These are phyloP conservation scores for Delia radicum DNA, from an alignment of 1,140 invertebrate species.

Conservation along the genomic window DNA sequence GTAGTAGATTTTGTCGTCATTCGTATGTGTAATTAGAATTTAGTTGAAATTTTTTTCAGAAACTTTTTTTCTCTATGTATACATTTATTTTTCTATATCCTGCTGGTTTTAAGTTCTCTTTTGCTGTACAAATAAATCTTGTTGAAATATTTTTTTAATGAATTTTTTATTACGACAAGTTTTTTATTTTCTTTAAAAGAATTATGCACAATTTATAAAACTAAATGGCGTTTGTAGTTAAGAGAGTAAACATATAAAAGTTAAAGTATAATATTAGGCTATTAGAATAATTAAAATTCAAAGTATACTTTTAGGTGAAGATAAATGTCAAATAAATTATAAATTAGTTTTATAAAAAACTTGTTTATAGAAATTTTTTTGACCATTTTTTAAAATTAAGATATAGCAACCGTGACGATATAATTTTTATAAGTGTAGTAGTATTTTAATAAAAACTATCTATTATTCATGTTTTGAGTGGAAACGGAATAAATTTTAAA, in stretches of 20 bases:
- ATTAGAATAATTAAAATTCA: background rate
- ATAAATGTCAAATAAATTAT: too few species aligned
- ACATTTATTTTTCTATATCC: too few species aligned
- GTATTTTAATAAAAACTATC: too few species aligned
- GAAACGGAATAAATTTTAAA: too few species aligned
- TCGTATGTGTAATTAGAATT: conserved; percentile 4
- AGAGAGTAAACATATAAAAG: background rate
- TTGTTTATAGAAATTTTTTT: too few species aligned
- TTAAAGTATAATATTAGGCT: too few species aligned
- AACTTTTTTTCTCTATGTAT: too few species aligned
- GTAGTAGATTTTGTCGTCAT: background rate
- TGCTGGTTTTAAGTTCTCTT: background rate
- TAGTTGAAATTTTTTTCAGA: background rate
- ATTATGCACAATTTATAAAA: background rate
- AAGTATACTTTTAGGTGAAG: background rate
- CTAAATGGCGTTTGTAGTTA: background rate
- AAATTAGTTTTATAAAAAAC: too few species aligned
- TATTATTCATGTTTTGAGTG: too few species aligned
- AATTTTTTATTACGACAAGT: background rate
- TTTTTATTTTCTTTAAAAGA: background rate
- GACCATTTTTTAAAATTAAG: too few species aligned
- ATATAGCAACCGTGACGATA: too few species aligned
- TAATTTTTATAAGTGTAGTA: too few species aligned
- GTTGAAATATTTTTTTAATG: background rate
- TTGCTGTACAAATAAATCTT: background rate